A percentile compares a stretch with the other conserved stretches of the same genome.
phyloP scores from a whole-genome alignment of 2,113 vertebrate species.

The Marmota flaviventris region DNA sequence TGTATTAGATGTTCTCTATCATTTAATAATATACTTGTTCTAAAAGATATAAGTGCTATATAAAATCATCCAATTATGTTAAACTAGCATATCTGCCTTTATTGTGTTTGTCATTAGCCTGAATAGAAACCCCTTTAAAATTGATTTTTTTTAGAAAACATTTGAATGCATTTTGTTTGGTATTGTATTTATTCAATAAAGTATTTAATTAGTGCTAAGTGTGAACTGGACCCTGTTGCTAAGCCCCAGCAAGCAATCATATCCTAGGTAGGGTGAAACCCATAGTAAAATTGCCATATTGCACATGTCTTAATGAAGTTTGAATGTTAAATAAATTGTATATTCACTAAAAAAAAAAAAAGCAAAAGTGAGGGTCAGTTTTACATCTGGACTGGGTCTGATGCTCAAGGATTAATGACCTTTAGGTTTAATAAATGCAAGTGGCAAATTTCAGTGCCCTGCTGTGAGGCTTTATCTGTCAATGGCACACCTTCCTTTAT shows the following conservation, averaged over 20 bases:
- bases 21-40: too few relatives aligned
- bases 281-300: too few relatives aligned
- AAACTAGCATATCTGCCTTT: constrained; percentile 97
- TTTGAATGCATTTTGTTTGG: too few relatives aligned
- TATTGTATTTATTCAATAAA: too few relatives aligned
- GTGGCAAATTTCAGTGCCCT: neutral
- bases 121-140: constrained; percentile 91
- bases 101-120: constrained; percentile 90
- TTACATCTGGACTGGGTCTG: neutral
- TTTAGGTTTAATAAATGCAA: neutral
- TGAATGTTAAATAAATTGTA: too few relatives aligned
- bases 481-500: neutral
- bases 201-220: too few relatives aligned
- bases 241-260: too few relatives aligned
- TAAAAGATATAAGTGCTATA: constrained; percentile 98
- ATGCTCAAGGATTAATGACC: neutral
- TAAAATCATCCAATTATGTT: constrained; percentile 99
- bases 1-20: too few relatives aligned
- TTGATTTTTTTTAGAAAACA: constrained; percentile 84
- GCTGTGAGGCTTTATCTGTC: neutral
- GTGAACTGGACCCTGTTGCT: too few relatives aligned
- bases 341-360: neutral
- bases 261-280: too few relatives aligned
- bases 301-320: too few relatives aligned
- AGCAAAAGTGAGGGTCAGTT: neutral